Percentiles rank a stretch among this genome's conserved stretches.
phyloP scores from a whole-genome alignment of 2,113 vertebrate species.

The Leptodactylus fuscus region DNA sequence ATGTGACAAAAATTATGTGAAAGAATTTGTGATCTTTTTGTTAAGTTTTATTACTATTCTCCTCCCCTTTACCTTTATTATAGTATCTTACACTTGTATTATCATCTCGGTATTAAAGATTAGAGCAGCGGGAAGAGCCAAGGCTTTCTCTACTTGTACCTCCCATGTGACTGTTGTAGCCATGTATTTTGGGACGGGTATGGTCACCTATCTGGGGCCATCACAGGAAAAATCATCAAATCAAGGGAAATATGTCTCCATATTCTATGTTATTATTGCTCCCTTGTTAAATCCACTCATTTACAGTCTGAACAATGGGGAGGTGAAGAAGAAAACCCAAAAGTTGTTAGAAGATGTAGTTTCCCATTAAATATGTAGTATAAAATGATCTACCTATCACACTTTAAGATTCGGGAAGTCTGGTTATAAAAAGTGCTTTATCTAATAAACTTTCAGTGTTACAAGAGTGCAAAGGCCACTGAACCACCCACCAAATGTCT shows the following conservation, averaged over 20 bases:
- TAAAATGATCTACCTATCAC: no score
- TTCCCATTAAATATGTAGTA: no score
- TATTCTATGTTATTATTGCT: constrained; percentile 12
- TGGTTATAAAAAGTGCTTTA: no score
- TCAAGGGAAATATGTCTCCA: constrained; percentile 8
- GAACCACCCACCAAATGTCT: no score
- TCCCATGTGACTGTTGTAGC: constrained; percentile 12
- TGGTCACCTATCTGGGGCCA: background rate
- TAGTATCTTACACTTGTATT: background rate
- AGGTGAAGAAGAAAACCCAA: constrained; percentile 50
- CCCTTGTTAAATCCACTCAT: constrained; percentile 7
- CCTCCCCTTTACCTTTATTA: background rate
- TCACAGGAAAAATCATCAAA: background rate
- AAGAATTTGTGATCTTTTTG: background rate
- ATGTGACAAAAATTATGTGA: background rate
- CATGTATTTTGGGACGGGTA: background rate
- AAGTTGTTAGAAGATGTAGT: constrained; percentile 6
- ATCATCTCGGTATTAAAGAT: constrained; percentile 3
- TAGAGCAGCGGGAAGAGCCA: background rate
- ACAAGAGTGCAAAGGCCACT: no score
- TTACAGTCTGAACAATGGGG: constrained; percentile 38
- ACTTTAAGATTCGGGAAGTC: no score
- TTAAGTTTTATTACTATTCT: constrained; percentile 11
- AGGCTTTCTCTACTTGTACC: constrained; percentile 17
- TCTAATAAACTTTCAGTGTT: no score